Conservation (phyloP, 2,888 invertebrate species). For the Sesia bembeciformis region DNA sequence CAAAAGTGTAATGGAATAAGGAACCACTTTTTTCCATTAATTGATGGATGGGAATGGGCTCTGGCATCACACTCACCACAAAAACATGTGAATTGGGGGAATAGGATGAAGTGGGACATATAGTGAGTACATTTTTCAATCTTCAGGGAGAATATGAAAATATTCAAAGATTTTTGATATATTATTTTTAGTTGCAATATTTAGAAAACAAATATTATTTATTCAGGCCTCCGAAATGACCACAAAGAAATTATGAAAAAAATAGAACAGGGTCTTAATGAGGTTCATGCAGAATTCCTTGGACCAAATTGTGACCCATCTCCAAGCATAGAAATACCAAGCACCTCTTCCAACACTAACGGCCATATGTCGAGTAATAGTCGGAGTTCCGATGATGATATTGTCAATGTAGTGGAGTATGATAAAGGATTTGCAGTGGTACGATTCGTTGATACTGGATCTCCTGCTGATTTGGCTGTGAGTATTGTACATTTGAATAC, state of each 20-base stretch:
- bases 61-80: too few relatives aligned
- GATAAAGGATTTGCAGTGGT: constrained; percentile 77
- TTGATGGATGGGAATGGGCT: too few relatives aligned
- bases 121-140: too few relatives aligned
- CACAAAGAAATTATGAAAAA: constrained; percentile 86
- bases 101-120: too few relatives aligned
- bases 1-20: too few relatives aligned
- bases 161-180: too few relatives aligned
- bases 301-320: constrained; percentile 11
- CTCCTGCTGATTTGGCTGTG: constrained; percentile 89
- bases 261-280: constrained; percentile 85
- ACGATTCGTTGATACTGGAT: constrained; percentile 81
- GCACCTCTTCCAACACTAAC: constrained; percentile 13
- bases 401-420: constrained; percentile 16
- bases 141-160: too few relatives aligned
- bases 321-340: constrained; percentile 18
- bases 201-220: background rate
- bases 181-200: too few relatives aligned
- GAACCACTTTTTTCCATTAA: too few relatives aligned
- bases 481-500: constrained; percentile 24
- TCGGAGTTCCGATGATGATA: constrained; percentile 4
- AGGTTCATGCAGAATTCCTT: constrained; percentile 69
- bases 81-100: too few relatives aligned
- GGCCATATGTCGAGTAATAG: constrained; percentile 7
- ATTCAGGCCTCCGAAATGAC: constrained; percentile 89